Evolutionary conservation across 2,113 vertebrate genomes (phyloP).

Genomic region (Nycticryphes semicollaris): DNA sequence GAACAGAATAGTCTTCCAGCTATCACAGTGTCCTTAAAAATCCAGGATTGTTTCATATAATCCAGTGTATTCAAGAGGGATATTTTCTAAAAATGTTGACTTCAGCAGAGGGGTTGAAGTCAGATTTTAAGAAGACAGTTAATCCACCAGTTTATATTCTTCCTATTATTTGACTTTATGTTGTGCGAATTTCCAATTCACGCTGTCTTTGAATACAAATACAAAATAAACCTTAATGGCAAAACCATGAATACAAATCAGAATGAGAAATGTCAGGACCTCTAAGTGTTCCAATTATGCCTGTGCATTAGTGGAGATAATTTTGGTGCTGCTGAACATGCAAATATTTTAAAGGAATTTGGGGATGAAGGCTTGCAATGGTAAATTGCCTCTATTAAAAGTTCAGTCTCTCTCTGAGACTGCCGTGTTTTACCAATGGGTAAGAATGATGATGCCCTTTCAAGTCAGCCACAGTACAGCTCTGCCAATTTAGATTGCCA

Average conservation of each 20-base stretch:
- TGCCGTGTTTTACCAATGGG: background rate
- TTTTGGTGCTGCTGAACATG: background rate
- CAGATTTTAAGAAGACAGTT: background rate
- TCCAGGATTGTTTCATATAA: background rate
- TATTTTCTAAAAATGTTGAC: background rate
- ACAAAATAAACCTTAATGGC: background rate
- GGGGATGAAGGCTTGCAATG: background rate
- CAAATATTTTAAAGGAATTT: constrained; percentile 1
- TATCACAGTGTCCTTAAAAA: constrained; percentile 3
- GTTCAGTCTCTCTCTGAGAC: background rate
- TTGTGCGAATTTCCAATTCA: background rate
- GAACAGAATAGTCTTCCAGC: constrained; percentile 1
- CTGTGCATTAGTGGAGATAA: background rate
- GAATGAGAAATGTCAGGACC: background rate
- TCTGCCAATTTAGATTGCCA: background rate
- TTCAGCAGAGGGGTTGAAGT: background rate
- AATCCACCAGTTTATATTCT: background rate
- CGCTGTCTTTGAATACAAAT: background rate
- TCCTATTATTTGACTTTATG: background rate
- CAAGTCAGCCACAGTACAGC: background rate
- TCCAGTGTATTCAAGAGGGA: background rate
- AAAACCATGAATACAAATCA: constrained; percentile 1
- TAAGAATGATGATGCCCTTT: background rate
- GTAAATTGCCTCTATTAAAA: background rate
- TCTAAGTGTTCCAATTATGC: background rate